Percentiles rank a stretch among this genome's conserved stretches.
Evolutionary conservation across 2,113 vertebrate species (phyloP).

Genomic region (Pterocles orientalis): DNA sequence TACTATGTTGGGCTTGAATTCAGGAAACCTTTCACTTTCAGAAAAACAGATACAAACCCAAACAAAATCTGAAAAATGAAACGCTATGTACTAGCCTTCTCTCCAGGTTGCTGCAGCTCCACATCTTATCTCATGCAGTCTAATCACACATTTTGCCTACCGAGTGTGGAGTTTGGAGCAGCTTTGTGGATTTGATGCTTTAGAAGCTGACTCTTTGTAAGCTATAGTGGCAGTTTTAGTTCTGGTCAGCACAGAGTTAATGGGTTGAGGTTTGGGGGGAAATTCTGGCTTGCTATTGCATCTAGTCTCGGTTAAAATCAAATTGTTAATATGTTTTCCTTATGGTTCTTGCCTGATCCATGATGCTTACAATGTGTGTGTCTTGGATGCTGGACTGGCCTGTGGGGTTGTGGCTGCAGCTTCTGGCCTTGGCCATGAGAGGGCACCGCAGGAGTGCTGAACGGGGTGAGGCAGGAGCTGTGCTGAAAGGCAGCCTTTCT

Average conservation of each 20-base stretch:
- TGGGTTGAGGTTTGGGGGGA: background rate
- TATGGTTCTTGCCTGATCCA: rapidly evolving
- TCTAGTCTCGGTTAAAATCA: rapidly evolving
- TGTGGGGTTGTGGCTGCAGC: background rate
- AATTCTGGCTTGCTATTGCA: background rate
- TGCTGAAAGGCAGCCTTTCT: background rate
- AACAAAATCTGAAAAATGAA: background rate
- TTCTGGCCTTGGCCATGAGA: background rate
- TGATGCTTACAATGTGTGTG: background rate
- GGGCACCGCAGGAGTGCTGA: background rate
- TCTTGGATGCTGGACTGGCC: background rate
- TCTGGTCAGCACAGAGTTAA: background rate
- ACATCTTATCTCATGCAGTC: rapidly evolving
- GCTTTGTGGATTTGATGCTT: background rate
- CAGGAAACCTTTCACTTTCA: background rate
- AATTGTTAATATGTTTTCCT: rapidly evolving
- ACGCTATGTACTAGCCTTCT: background rate
- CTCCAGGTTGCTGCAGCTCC: background rate
- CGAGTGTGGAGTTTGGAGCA: background rate
- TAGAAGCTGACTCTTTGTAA: background rate
- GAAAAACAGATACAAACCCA: background rate
- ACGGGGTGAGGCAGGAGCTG: rapidly evolving
- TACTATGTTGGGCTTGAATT: background rate
- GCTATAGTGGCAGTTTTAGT: rapidly evolving
- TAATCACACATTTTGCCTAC: background rate